Percentiles rank a stretch among this genome's conserved stretches.
These are phyloP conservation scores for Sminthurinus signatus DNA, from an alignment of 1,140 invertebrate genomes.

Conservation along the genomic window DNA sequence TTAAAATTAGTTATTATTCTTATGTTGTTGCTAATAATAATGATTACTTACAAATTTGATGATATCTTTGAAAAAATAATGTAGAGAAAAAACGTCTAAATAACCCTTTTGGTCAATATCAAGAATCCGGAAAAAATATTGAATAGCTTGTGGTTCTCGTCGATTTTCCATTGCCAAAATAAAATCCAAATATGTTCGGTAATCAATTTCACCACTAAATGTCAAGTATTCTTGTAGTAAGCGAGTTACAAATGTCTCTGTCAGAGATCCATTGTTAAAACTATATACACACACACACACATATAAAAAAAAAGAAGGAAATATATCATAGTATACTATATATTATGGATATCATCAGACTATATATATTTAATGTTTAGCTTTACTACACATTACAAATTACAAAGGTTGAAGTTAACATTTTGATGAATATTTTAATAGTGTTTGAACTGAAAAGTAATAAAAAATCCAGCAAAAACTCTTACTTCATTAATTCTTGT, in stretches of 20 bases:
- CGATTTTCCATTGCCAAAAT: constrained; percentile 89
- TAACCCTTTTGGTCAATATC: constrained; percentile 85
- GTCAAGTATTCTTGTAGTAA: constrained; percentile 94
- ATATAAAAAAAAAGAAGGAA: too few relatives aligned
- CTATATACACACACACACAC: too few relatives aligned
- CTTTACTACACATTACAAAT: too few relatives aligned
- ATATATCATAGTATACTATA: constrained; percentile 53
- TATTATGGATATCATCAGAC: background rate
- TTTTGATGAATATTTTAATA: too few relatives aligned
- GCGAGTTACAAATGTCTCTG: constrained; percentile 80
- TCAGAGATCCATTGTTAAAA: constrained; percentile 66
- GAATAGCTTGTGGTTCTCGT: constrained; percentile 79
- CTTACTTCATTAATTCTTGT: too few relatives aligned
- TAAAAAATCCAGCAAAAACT: too few relatives aligned
- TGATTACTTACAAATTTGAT: constrained; percentile 80
- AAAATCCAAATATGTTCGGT: constrained; percentile 93
- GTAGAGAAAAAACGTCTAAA: constrained; percentile 80
- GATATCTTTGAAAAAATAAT: constrained; percentile 91
- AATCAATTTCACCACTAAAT: constrained; percentile 96
- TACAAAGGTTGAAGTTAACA: too few relatives aligned
- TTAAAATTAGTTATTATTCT: too few relatives aligned
- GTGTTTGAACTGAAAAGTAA: too few relatives aligned
- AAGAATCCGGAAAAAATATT: constrained; percentile 86
- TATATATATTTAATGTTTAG: too few relatives aligned
- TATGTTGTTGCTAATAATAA: too few relatives aligned